Percentiles rank a stretch among this genome's conserved stretches.
Conservation (phyloP, 2,113 vertebrate genomes). For the Spilogale gracilis region DNA sequence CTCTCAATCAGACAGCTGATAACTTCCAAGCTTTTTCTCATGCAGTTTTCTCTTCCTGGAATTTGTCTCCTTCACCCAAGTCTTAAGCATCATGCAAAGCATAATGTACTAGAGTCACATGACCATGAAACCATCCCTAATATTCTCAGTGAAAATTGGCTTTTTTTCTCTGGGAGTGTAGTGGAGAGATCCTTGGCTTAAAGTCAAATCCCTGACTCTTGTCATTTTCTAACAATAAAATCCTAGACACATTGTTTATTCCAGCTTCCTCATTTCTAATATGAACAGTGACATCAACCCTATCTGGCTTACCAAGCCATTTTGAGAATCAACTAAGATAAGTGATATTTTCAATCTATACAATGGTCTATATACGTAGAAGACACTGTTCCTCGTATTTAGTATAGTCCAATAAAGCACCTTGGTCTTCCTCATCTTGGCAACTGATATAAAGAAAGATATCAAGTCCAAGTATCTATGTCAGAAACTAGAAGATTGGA, state of each 20-base stretch:
- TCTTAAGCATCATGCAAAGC: conserved; percentile 27
- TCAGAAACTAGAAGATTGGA: not conserved
- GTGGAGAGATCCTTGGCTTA: not conserved
- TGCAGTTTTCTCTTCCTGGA: not conserved
- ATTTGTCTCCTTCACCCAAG: not conserved
- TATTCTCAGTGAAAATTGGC: conserved; percentile 22
- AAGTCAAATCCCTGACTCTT: not conserved
- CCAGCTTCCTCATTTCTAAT: conserved; percentile 29
- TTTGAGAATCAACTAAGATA: not conserved
- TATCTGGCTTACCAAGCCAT: not conserved
- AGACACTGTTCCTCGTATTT: not conserved
- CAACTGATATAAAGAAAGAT: not conserved
- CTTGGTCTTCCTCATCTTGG: not conserved
- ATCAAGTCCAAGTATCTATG: not conserved
- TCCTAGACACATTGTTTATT: not conserved
- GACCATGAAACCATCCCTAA: not conserved
- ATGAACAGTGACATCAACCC: not conserved
- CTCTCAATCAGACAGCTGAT: not conserved
- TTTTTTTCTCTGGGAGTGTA: not conserved
- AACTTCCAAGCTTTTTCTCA: not conserved
- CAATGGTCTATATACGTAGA: not conserved
- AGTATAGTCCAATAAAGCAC: not conserved
- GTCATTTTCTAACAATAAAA: conserved; percentile 5
- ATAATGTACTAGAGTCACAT: not conserved
- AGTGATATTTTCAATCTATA: not conserved